phyloP scores from a whole-genome alignment of 1,140 invertebrate genomes.

The Cecropterus lyciades region DNA sequence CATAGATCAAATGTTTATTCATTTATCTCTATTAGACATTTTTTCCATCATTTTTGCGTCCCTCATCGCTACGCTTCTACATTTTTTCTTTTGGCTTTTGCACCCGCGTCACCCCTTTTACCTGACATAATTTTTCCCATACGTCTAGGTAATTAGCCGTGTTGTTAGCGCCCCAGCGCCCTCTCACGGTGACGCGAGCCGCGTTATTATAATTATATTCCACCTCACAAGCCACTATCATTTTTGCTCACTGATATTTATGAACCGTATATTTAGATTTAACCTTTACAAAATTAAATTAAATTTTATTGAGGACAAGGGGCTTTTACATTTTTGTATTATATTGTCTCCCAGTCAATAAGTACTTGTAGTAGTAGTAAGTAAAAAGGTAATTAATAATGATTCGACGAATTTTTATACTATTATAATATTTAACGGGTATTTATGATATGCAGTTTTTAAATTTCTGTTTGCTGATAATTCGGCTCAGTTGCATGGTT shows the following conservation, averaged over 20 bases:
- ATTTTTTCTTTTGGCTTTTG: not conserved
- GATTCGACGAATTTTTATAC: too few species aligned
- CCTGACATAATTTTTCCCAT: not conserved
- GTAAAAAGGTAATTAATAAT: too few species aligned
- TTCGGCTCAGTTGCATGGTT: too few species aligned
- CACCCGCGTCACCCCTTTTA: not conserved
- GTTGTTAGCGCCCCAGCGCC: not conserved
- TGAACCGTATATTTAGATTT: not conserved
- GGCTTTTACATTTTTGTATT: not conserved
- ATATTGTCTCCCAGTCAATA: too few species aligned
- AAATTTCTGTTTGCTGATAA: too few species aligned
- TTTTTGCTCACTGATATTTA: conserved; percentile 1
- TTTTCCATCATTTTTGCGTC: not conserved
- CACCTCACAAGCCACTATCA: not conserved
- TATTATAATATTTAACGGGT: too few species aligned
- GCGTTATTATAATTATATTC: conserved; percentile 2
- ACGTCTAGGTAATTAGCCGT: not conserved
- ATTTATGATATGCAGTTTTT: too few species aligned
- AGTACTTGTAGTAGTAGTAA: too few species aligned
- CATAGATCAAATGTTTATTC: not conserved
- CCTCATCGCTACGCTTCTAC: not conserved
- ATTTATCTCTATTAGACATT: not conserved
- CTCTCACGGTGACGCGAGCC: not conserved
- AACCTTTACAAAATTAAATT: too few species aligned
- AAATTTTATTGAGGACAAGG: too few species aligned